Evolutionary conservation across 2,797 vertebrate species (phyloP).

Genomic region (Anniella stebbinsi): DNA sequence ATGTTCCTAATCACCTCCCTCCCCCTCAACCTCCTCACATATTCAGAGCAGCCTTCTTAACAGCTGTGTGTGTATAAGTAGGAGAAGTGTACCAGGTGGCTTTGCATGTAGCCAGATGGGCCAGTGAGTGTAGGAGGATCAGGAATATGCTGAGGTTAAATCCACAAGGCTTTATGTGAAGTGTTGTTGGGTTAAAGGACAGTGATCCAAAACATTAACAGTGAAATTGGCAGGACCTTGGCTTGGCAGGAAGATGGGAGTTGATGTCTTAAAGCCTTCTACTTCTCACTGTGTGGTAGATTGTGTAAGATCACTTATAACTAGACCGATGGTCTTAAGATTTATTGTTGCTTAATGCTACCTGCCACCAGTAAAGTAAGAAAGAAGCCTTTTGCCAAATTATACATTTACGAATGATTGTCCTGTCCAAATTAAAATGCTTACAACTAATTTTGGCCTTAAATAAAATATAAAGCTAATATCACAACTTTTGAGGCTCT

Average conservation of each 20-base stretch:
- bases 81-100: too few relatives aligned
- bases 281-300: background rate
- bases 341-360: background rate
- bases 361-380: background rate
- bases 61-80: background rate
- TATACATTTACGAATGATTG: background rate
- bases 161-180: background rate
- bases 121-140: background rate
- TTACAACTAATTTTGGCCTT: background rate
- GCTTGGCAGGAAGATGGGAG: background rate
- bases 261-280: background rate
- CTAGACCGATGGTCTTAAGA: background rate
- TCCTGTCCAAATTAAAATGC: background rate
- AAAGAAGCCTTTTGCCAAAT: background rate
- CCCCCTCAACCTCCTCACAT: background rate
- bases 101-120: conserved; percentile 22
- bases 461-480: background rate
- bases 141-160: background rate
- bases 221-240: background rate
- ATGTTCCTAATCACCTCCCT: conserved; percentile 1
- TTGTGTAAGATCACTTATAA: background rate
- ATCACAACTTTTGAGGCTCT: background rate
- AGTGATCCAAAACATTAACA: background rate
- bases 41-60: conserved; percentile 8
- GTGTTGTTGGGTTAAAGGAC: conserved; percentile 1